Evolutionary conservation across 1,140 invertebrate genomes (phyloP).

Genomic region (Piezodorus guildinii): DNA sequence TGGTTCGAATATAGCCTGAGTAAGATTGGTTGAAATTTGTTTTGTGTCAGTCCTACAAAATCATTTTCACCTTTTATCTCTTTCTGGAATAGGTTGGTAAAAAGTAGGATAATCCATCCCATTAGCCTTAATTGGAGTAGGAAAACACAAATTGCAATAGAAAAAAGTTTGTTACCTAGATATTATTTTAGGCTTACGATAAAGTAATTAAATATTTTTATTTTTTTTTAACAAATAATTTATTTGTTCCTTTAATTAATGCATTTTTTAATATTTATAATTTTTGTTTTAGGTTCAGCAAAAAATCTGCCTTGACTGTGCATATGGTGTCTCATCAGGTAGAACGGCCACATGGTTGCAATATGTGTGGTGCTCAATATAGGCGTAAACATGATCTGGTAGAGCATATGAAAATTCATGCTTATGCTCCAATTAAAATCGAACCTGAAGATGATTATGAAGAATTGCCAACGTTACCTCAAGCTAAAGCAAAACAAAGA

Average conservation of each 20-base stretch:
- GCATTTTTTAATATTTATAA: background rate
- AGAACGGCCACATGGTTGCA: constrained; percentile 62
- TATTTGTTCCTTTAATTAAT: background rate
- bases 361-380: constrained; percentile 63
- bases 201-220: too few relatives aligned
- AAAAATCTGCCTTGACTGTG: constrained; percentile 69
- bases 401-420: constrained; percentile 70
- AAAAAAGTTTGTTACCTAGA: too few relatives aligned
- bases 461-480: constrained; percentile 1
- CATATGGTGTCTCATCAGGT: constrained; percentile 75
- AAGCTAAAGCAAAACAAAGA: constrained; percentile 17
- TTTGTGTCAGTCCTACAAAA: too few relatives aligned
- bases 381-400: constrained; percentile 63
- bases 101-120: too few relatives aligned
- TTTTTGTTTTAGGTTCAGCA: constrained; percentile 43
- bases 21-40: too few relatives aligned
- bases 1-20: too few relatives aligned
- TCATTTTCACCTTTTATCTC: too few relatives aligned
- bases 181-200: too few relatives aligned
- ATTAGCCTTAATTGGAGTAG: too few relatives aligned
- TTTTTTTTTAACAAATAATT: too few relatives aligned
- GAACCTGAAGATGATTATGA: constrained; percentile 19
- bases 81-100: too few relatives aligned
- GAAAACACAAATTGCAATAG: too few relatives aligned
- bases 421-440: constrained; percentile 39